These are phyloP conservation scores for Ceratosolen solmsi DNA, from an alignment of 1,140 invertebrate genomes.

Conservation along the genomic window DNA sequence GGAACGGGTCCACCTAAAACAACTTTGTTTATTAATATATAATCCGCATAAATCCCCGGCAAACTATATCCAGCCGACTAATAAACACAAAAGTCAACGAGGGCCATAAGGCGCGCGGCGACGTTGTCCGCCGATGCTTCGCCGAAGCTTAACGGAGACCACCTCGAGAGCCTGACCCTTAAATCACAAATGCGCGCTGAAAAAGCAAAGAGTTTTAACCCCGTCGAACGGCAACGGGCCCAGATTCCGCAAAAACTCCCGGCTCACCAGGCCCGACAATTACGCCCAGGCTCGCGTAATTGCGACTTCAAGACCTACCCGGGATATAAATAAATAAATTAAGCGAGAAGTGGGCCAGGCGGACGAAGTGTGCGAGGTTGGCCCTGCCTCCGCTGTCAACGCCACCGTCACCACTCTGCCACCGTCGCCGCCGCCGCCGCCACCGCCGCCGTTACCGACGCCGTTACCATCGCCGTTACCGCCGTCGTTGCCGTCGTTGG, in stretches of 20 bases:
- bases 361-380: background rate
- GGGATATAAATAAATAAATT: constrained; percentile 36
- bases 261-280: background rate
- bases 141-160: constrained; percentile 5
- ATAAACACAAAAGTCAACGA: constrained; percentile 45
- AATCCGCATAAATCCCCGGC: constrained; percentile 34
- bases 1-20: constrained; percentile 27
- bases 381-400: background rate
- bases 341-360: constrained; percentile 11
- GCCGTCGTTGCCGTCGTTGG: background rate
- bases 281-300: background rate
- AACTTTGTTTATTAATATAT: constrained; percentile 43
- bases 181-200: constrained; percentile 27
- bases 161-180: background rate
- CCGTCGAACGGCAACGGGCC: background rate
- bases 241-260: constrained; percentile 16
- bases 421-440: background rate
- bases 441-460: no score
- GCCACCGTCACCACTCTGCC: background rate
- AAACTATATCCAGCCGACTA: constrained; percentile 16
- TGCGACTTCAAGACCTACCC: background rate
- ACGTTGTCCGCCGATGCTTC: background rate
- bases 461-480: background rate
- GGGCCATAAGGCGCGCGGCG: constrained; percentile 16
- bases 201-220: constrained; percentile 47